These are phyloP conservation scores for Lasaia peninsularis DNA, from an alignment of 1,140 invertebrate species.

Conservation along the genomic window DNA sequence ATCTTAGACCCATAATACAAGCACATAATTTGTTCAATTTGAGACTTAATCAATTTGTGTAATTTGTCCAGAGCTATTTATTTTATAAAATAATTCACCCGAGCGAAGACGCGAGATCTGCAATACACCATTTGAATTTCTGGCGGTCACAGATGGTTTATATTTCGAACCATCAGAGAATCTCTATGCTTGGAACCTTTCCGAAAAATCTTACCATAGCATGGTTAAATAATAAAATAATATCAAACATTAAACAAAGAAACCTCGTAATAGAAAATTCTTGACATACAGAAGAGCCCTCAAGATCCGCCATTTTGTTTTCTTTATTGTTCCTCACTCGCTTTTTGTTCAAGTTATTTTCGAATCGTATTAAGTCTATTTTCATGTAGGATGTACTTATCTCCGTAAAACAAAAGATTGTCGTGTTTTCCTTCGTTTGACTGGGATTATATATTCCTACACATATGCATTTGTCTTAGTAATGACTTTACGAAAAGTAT, in stretches of 20 bases:
- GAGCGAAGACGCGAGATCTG: too few relatives aligned
- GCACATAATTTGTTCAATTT: too few relatives aligned
- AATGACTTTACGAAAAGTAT: neutral
- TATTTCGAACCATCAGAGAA: too few relatives aligned
- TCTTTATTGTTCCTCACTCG: constrained; percentile 22
- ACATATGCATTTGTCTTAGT: neutral
- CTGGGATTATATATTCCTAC: constrained; percentile 20
- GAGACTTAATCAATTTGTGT: too few relatives aligned
- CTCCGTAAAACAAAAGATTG: constrained; percentile 21
- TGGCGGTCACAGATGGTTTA: too few relatives aligned
- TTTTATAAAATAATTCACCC: too few relatives aligned
- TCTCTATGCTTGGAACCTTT: too few relatives aligned
- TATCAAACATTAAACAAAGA: neutral
- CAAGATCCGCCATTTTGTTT: neutral
- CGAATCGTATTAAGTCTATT: constrained; percentile 22
- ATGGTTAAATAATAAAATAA: neutral
- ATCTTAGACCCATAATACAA: too few relatives aligned
- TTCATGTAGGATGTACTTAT: constrained; percentile 18
- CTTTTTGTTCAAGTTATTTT: constrained; percentile 33
- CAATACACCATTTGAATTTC: too few relatives aligned
- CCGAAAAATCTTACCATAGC: too few relatives aligned
- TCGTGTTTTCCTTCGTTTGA: constrained; percentile 24
- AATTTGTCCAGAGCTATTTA: too few relatives aligned
- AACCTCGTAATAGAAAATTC: neutral
- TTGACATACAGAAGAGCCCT: neutral